phyloP scores from a whole-genome alignment of 2,888 invertebrate genomes.

The Julus scanicus region DNA sequence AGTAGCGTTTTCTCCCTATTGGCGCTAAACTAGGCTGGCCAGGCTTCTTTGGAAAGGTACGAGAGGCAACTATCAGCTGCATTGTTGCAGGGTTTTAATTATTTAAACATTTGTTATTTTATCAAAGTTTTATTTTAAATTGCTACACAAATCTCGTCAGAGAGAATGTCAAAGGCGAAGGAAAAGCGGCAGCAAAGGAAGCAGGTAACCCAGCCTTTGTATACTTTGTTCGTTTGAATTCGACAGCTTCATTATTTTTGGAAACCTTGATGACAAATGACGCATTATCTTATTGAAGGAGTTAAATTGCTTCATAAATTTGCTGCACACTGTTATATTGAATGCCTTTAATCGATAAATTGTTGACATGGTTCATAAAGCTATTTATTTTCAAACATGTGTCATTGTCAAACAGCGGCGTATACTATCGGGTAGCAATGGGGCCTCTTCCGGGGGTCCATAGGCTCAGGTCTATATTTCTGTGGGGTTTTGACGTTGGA shows the following conservation, averaged over 20 bases:
- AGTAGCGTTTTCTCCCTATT: background rate
- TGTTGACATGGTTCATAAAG: too few relatives aligned
- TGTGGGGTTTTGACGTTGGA: too few relatives aligned
- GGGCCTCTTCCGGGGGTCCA: too few relatives aligned
- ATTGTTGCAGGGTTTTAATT: slow-evolving; percentile 9
- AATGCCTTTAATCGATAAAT: too few relatives aligned
- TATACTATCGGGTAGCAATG: too few relatives aligned
- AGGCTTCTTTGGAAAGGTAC: background rate
- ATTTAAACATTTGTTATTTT: background rate
- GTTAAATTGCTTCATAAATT: too few relatives aligned
- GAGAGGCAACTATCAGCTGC: background rate
- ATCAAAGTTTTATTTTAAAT: background rate
- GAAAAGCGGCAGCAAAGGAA: slow-evolving; percentile 20
- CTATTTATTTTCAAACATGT: too few relatives aligned
- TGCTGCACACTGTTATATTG: too few relatives aligned
- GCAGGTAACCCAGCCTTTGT: background rate
- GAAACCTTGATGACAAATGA: too few relatives aligned
- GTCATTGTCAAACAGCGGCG: too few relatives aligned
- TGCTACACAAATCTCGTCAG: background rate
- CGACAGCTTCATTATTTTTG: background rate
- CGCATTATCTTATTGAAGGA: too few relatives aligned
- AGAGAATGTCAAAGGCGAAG: background rate
- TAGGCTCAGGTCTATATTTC: too few relatives aligned
- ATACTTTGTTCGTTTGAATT: background rate
- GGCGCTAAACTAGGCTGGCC: background rate